A percentile compares a stretch with the other conserved stretches of the same genome.
Evolutionary conservation across 2,888 invertebrate species (phyloP).

Genomic region (Heliconius ismenius): DNA sequence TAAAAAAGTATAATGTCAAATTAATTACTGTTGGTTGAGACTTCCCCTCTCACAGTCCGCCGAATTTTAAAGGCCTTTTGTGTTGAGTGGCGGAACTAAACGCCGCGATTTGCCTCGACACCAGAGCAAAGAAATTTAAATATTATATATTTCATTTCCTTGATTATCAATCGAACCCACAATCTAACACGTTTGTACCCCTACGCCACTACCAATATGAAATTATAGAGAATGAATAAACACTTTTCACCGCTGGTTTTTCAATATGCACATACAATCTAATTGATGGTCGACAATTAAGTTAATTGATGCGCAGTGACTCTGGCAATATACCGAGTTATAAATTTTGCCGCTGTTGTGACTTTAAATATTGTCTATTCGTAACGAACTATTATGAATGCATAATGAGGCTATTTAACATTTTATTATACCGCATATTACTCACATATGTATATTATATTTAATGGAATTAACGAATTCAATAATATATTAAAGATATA

Average conservation of each 20-base stretch:
- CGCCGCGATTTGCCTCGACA: no score
- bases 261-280: slow-evolving; percentile 33
- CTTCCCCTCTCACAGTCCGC: no score
- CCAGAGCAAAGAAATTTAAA: no score
- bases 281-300: slow-evolving; percentile 46
- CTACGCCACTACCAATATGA: not conserved
- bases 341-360: slow-evolving; percentile 37
- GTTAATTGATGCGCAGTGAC: slow-evolving; percentile 48
- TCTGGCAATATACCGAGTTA: slow-evolving; percentile 43
- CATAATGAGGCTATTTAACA: slow-evolving; percentile 30
- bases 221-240: slow-evolving; percentile 17
- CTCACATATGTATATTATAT: not conserved
- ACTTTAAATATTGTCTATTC: slow-evolving; percentile 36
- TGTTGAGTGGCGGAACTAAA: no score
- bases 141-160: no score
- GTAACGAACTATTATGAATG: slow-evolving; percentile 29
- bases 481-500: not conserved
- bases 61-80: no score
- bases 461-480: not conserved
- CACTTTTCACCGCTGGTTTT: slow-evolving; percentile 26
- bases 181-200: no score
- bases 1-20: no score
- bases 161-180: no score
- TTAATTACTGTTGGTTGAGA: no score
- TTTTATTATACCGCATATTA: slow-evolving; percentile 21